Evolutionary conservation across 2,888 invertebrate species (phyloP), one percentile per base, ranked within the genome.

Genomic region (Harpagoxenus sublaevis): DNA sequence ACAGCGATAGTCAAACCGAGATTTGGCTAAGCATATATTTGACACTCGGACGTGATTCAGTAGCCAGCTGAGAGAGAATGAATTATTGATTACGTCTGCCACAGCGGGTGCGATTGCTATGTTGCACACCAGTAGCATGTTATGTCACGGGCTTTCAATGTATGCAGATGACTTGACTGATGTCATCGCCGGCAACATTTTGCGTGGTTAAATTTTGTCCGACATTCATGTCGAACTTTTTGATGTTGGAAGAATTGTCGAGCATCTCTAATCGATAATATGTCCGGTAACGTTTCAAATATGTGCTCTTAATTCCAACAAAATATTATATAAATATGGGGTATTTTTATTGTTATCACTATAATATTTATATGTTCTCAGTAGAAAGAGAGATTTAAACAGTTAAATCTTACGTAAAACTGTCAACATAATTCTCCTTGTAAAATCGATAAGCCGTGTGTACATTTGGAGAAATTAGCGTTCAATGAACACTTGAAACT

Each of bases 31-130:
- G 74, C 55, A 83, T 85, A 57, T 84, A 66, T 90, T 87, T 84
- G 87, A 51, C 55, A 68, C 83, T 87, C 81, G 75, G 79, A 85
- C 84, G 75, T 85, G 86, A 68, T 83, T 78, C 74, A 68, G 79
- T 73, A 60, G 77, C 63, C 79, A 75, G 77, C 74, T 87, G 87
- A 91, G 65, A 65, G 65, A 66, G 65, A 66, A 90, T 91, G 89
- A 92, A 92, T 90, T 91, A 91, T 91, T 86, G 89, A 91, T 90
- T 88, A 88, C 86, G 70, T 66, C 83, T 70, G 60, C 65, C 57
- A 73, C 70, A 85, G 82, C 75, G 66, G 62, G 78, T 82, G 84
- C 57, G 88, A 91, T 89, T 87, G 86, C 68, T 66, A 66, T 81
- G 83, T 84, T 84, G 86, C 84, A 88, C 86, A 83, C 79, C 18